Conservation (phyloP, 2,888 invertebrate species). For the Drosophila stalkeri region DNA sequence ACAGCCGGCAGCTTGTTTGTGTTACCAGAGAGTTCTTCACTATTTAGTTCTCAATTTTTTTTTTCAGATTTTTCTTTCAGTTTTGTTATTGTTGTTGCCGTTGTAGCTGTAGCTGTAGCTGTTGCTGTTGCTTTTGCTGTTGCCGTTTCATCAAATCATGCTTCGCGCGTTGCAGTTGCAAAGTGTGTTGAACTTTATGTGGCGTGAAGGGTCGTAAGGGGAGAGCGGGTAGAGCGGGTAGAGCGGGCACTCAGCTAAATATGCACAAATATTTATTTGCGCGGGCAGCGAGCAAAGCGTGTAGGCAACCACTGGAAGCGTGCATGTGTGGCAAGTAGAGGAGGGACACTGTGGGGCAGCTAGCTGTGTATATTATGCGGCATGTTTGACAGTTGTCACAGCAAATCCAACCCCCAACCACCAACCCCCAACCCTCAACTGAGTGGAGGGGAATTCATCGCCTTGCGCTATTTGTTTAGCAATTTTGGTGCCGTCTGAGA, state of each 20-base stretch:
- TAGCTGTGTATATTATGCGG: conserved; percentile 15
- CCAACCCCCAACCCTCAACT: too few relatives aligned
- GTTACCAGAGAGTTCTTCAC: conserved; percentile 46
- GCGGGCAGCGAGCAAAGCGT: conserved; percentile 29
- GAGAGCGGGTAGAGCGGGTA: too few relatives aligned
- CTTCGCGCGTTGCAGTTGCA: conserved; percentile 62
- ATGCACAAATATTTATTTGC: conserved; percentile 77
- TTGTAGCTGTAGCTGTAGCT: conserved; percentile 31
- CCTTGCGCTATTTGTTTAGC: conserved; percentile 67
- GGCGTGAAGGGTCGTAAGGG: conserved; percentile 24
- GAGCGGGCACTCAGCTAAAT: conserved; percentile 54
- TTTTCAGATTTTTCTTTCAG: conserved; percentile 5
- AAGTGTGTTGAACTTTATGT: conserved; percentile 73
- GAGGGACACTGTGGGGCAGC: background rate
- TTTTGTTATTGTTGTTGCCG: conserved; percentile 24
- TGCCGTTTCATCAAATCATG: conserved; percentile 60
- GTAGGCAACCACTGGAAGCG: background rate
- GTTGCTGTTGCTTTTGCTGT: conserved; percentile 31
- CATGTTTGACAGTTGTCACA: conserved; percentile 45
- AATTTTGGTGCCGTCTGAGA: conserved; percentile 56
- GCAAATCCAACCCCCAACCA: conserved; percentile 4
- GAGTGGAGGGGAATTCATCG: conserved; percentile 32
- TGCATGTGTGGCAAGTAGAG: background rate
- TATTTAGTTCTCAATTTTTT: conserved; percentile 28
- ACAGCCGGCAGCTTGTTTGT: conserved; percentile 70